A percentile compares a stretch with the other conserved stretches of the same genome.
These are phyloP conservation scores for Coregonus clupeaformis DNA, from an alignment of 2,113 vertebrate species.

Conservation along the genomic window DNA sequence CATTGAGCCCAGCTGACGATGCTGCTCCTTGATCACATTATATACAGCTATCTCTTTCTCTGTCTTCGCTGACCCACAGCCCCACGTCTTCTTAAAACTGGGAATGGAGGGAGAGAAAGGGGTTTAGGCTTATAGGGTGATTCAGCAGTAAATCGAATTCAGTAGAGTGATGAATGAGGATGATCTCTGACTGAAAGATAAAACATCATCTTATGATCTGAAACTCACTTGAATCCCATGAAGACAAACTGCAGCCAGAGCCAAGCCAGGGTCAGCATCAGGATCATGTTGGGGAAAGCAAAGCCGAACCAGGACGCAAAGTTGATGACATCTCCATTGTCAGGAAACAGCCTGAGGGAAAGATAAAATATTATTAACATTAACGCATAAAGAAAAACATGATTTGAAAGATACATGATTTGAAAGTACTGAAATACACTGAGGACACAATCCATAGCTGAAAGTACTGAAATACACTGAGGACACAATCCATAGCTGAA, in stretches of 20 bases:
- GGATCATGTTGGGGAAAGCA: slow-evolving; percentile 92
- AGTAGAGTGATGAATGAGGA: too few relatives aligned
- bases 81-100: slow-evolving; percentile 85
- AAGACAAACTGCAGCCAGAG: slow-evolving; percentile 88
- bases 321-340: slow-evolving; percentile 86
- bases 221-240: slow-evolving; percentile 87
- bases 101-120: background rate
- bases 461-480: too few relatives aligned
- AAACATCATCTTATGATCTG: background rate
- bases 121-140: background rate
- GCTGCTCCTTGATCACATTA: slow-evolving; percentile 79
- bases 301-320: slow-evolving; percentile 97
- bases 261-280: slow-evolving; percentile 90
- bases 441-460: background rate
- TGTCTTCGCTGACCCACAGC: slow-evolving; percentile 72
- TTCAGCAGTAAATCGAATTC: too few relatives aligned
- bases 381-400: background rate
- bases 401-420: background rate
- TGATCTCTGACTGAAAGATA: too few relatives aligned
- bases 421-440: background rate
- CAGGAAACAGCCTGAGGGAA: slow-evolving; percentile 82
- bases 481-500: background rate
- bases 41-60: slow-evolving; percentile 80
- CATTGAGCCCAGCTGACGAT: slow-evolving; percentile 82
- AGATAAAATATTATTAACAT: slow-evolving; percentile 3